Evolutionary conservation across 2,797 vertebrate species (phyloP), one percentile per base, ranked within the genome.

Genomic region (Gymnodraco acuticeps): DNA sequence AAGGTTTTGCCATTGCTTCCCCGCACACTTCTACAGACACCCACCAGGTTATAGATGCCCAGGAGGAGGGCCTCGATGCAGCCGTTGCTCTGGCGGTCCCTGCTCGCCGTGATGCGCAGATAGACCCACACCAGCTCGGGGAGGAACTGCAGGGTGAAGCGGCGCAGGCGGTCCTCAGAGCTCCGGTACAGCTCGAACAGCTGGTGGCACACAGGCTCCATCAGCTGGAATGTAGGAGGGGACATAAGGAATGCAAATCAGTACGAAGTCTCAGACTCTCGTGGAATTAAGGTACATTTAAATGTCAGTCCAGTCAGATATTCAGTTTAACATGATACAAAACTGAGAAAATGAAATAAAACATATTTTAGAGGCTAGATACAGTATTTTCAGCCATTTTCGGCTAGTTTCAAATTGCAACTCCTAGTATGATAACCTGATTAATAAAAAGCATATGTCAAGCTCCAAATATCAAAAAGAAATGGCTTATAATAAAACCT

Each of bases 31-130:
- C 10, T 27, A 47, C 13, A 64, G 27, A 74, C 69, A 92, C 96
- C 94, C 83, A 99, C 98, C 96, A 99, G 93, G 89, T 99, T 99
- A 76, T 99, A 99, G 90, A 99, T 99, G 84, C 98, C 98, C 86
- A 99, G 93, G 56, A 99, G 96, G 61, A 99, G 85, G 9, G 98
- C 98, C 91, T 99, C 98, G 56, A 99, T 98, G 95, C 98, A 99
- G 38, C 98, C 96, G 19, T 98, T 98, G 85, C 96, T 98, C 92
- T 99, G 98, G 50, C 98, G 94, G 81, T 99, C 97, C 83, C 96
- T 95, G 90, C 97, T 98, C 92, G 97, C 95, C 31, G 97, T 97
- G 78, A 97, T 89, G 19, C 96, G 96, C 80, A 99, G 94, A 83
- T 99, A 99, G 43, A 98, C 96, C 96, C 97, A 99, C 85, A 99